Evolutionary conservation across 2,113 vertebrate species (phyloP).

Genomic region (Sitta europaea): DNA sequence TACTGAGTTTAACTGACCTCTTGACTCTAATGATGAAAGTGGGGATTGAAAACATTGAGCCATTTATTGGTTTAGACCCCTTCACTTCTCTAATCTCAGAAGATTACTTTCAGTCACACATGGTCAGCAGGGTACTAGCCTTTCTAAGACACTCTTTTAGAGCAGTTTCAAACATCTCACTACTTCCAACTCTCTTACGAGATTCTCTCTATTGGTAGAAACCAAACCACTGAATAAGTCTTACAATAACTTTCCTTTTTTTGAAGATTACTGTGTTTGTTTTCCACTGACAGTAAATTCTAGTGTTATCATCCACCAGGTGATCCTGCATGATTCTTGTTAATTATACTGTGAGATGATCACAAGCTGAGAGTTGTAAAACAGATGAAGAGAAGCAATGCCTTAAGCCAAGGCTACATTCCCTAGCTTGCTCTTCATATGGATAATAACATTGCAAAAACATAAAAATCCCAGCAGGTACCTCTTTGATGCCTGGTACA

Average conservation of each 20-base stretch:
- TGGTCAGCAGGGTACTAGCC: constrained; percentile 16
- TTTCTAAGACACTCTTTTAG: background rate
- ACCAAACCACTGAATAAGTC: background rate
- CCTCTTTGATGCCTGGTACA: background rate
- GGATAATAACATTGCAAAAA: background rate
- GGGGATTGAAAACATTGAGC: background rate
- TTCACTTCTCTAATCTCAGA: constrained; percentile 37
- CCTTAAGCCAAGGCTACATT: background rate
- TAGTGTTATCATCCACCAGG: background rate
- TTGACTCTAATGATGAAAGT: background rate
- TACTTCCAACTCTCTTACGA: background rate
- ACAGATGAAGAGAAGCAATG: background rate
- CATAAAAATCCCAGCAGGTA: background rate
- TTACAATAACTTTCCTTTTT: background rate
- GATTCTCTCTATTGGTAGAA: background rate
- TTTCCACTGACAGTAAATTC: background rate
- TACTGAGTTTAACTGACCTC: background rate
- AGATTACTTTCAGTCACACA: constrained; percentile 23
- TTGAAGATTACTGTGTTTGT: background rate
- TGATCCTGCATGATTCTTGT: background rate
- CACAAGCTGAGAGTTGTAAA: background rate
- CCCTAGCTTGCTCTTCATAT: background rate
- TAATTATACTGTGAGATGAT: background rate
- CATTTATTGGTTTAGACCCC: constrained; percentile 33
- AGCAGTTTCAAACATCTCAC: background rate